Evolutionary conservation across 2,888 invertebrate genomes (phyloP), one percentile per base, ranked within the genome.

Genomic region (Saturnia pavonia): DNA sequence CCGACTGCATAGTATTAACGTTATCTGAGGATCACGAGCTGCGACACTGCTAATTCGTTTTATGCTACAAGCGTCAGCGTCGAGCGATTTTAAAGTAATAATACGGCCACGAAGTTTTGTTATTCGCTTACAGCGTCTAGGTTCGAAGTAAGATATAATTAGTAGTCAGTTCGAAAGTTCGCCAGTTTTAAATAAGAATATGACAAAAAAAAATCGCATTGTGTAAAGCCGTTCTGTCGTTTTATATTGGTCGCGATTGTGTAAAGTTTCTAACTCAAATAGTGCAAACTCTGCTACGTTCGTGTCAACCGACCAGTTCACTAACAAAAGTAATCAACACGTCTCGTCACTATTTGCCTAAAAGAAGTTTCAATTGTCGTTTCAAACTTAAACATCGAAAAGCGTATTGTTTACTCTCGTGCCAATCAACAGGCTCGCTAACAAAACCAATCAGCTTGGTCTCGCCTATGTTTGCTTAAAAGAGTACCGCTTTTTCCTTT

Each of bases 371-470:
- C 90, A 85, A 92, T 91, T 92, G 92, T 91, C 91, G 88, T 87
- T 85, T 83, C 85, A 81, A 91, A 92, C 91, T 93, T 93, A 91
- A 91, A 92, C 91, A 91, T 88, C 86, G 85, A 82, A 82, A 80
- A 80, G 78, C 87, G 90, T 88, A 92, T 93, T 94, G 93, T 94
- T 93, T 92, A 93, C 92, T 89, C 81, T 85, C 87, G 85, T 88
- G 91, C 91, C 93, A 94, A 93, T 94, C 92, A 93, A 94, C 93
- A 91, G 90, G 87, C 88, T 87, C 89, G 92, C 92, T 91, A 93
- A 93, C 93, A 92, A 93, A 94, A 94, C 94, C 94, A 94, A 94
- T 94, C 94, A 94, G 92, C 92, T 94, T 91, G 91, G 92, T 94
- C 94, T 94, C 94, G 93, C 89, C 91, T 88, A 82, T 94, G 92